phyloP scores from a whole-genome alignment of 2,888 invertebrate genomes.

The Drosophila bunnanda region DNA sequence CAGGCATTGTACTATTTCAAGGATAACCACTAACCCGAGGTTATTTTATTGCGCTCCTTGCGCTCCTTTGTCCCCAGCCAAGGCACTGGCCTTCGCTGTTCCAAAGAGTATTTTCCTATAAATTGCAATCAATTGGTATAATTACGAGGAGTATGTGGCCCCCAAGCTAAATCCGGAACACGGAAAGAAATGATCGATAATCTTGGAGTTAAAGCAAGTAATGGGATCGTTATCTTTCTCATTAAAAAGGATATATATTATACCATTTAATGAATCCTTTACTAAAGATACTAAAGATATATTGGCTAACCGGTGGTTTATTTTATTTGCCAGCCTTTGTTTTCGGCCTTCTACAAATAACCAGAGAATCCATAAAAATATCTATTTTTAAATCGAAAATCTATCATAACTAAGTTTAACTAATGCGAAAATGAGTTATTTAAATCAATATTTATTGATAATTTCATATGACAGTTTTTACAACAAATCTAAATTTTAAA shows the following conservation, averaged over 20 bases:
- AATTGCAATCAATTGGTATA: conserved; percentile 79
- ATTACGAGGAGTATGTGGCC: conserved; percentile 52
- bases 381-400: too few species aligned
- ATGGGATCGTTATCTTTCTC: background rate
- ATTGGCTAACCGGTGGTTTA: background rate
- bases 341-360: too few species aligned
- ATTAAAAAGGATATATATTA: too few species aligned
- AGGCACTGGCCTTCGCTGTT: conserved; percentile 33
- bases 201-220: background rate
- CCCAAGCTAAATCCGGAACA: background rate
- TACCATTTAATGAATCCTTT: background rate
- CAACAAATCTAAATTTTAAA: too few species aligned
- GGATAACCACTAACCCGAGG: conserved; percentile 70
- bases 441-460: too few species aligned
- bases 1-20: conserved; percentile 83
- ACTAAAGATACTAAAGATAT: too few species aligned
- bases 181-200: conserved; percentile 6
- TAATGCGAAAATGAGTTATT: too few species aligned
- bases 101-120: conserved; percentile 46
- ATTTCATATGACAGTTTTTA: too few species aligned
- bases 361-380: too few species aligned
- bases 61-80: conserved; percentile 36
- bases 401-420: too few species aligned
- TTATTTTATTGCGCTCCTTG: conserved; percentile 9
- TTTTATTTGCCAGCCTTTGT: background rate